Evolutionary conservation across 2,113 vertebrate genomes (phyloP).

Genomic region (Leptocoma aspasia): DNA sequence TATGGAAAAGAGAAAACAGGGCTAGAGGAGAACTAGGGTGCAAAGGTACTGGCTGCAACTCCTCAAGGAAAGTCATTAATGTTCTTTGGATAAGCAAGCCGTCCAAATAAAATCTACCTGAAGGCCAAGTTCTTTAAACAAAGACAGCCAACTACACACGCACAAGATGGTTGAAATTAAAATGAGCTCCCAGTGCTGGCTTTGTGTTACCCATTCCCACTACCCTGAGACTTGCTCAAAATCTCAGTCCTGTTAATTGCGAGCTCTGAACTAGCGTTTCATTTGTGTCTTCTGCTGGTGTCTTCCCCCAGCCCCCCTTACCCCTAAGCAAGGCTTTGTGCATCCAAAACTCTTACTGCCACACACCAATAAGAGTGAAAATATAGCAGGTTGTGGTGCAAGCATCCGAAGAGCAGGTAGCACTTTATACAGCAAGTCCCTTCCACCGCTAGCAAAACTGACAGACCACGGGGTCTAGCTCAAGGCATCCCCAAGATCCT

Average conservation of each 20-base stretch:
- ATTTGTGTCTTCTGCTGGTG: background rate
- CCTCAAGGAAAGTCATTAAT: constrained; percentile 54
- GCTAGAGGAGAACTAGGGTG: constrained; percentile 13
- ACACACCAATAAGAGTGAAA: background rate
- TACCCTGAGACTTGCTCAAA: constrained; percentile 2
- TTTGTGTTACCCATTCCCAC: background rate
- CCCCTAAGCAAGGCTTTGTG: background rate
- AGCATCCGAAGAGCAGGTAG: background rate
- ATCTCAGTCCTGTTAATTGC: background rate
- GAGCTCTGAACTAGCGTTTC: background rate
- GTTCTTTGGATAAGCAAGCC: constrained; percentile 40
- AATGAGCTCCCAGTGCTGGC: constrained; percentile 34
- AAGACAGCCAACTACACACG: constrained; percentile 40
- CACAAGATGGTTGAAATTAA: constrained; percentile 59
- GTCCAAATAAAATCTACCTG: constrained; percentile 51
- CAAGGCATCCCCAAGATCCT: background rate
- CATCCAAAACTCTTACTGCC: background rate
- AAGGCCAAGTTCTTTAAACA: constrained; percentile 61
- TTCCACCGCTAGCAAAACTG: background rate
- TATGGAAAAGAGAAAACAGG: constrained; percentile 52
- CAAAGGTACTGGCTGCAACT: constrained; percentile 48
- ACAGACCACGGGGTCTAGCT: background rate
- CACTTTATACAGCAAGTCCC: rapidly evolving
- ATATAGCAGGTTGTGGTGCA: background rate
- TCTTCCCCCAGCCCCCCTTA: background rate